phyloP scores from a whole-genome alignment of 2,113 vertebrate genomes.

The Xenopus laevis region DNA sequence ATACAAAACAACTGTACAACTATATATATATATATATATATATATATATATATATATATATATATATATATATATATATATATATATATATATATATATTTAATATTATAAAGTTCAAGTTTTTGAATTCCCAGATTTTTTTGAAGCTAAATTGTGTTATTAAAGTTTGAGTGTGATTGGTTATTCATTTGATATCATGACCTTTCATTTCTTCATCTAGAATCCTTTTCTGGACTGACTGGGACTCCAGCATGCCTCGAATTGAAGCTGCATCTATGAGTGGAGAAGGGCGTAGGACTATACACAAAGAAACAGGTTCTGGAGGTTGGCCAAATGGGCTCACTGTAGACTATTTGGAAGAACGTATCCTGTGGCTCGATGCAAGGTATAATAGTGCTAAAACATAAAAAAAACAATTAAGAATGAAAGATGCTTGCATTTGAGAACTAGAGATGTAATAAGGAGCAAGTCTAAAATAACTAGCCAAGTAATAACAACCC shows the following conservation, averaged over 20 bases:
- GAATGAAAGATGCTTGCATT: too few relatives aligned
- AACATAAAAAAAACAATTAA: neutral
- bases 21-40: too few relatives aligned
- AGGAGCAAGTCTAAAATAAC: too few relatives aligned
- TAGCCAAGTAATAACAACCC: too few relatives aligned
- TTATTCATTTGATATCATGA: neutral
- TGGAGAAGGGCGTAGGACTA: slow-evolving; percentile 82
- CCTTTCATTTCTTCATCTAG: slow-evolving; percentile 48
- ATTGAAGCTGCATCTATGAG: slow-evolving; percentile 97
- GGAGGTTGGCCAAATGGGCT: slow-evolving; percentile 96
- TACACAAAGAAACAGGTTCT: slow-evolving; percentile 88
- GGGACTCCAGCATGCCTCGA: slow-evolving; percentile 90
- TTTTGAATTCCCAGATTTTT: too few relatives aligned
- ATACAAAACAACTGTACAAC: too few relatives aligned
- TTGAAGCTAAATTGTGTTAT: too few relatives aligned
- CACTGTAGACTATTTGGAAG: slow-evolving; percentile 93
- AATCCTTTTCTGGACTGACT: slow-evolving; percentile 96
- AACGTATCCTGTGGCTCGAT: slow-evolving; percentile 93
- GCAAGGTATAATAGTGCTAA: slow-evolving; percentile 71
- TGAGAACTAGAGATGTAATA: too few relatives aligned
- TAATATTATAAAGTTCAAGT: too few relatives aligned
- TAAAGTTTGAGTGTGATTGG: neutral
- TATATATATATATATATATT: too few relatives aligned
- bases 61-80: too few relatives aligned
- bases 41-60: too few relatives aligned